These are phyloP conservation scores for Malurus leucopterus DNA, from an alignment of 2,797 vertebrate species.

Conservation along the genomic window DNA sequence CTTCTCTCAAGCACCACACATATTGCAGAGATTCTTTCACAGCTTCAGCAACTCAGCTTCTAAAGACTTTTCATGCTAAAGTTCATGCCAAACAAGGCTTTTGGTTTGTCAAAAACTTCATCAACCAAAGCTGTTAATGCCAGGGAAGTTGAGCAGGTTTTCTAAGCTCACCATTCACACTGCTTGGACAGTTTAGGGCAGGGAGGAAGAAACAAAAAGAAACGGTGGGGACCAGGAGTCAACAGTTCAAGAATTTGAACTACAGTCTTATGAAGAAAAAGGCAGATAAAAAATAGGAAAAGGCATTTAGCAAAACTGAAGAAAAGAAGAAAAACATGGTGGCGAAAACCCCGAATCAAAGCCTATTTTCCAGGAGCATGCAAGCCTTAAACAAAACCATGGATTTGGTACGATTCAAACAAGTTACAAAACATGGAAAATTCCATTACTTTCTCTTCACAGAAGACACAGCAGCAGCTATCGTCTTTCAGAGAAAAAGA, in stretches of 20 bases:
- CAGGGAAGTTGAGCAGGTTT: not conserved
- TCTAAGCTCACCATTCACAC: not conserved
- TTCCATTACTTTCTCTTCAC: not conserved
- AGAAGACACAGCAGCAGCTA: not conserved
- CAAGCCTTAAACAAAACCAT: not conserved
- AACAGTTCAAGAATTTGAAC: not conserved
- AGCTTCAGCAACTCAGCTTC: not conserved
- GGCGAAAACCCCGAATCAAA: not conserved
- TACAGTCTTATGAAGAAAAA: not conserved
- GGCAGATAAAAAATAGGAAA: not conserved
- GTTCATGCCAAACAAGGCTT: not conserved
- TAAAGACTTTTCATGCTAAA: not conserved
- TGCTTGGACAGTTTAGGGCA: not conserved
- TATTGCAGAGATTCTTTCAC: not conserved
- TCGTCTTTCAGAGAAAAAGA: not conserved
- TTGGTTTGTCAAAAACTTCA: not conserved
- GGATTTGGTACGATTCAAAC: not conserved
- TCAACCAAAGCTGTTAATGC: not conserved
- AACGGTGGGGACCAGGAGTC: not conserved
- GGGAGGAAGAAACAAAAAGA: not conserved
- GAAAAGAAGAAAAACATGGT: not conserved
- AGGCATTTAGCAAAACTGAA: not conserved
- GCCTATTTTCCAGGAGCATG: not conserved
- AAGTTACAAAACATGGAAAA: slow-evolving; percentile 24
- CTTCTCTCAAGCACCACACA: not conserved